Conservation (phyloP, 2,797 vertebrate species). For the Ptychadena robeensis region DNA sequence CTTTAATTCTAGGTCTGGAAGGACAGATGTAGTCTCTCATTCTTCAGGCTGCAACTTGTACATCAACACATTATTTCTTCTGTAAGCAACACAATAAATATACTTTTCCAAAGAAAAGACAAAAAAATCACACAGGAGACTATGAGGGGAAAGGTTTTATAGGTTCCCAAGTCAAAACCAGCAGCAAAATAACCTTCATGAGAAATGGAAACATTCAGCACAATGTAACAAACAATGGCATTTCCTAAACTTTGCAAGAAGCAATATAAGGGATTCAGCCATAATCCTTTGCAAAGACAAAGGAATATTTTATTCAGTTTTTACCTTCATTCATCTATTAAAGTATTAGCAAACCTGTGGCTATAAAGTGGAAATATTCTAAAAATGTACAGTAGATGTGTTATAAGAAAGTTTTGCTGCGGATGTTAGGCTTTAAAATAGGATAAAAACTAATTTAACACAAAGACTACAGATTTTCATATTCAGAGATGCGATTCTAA, state of each 20-base stretch:
- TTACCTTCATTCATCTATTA: no score
- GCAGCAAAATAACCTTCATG: constrained; percentile 1
- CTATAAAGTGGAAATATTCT: not conserved
- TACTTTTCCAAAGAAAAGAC: no score
- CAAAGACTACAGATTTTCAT: not conserved
- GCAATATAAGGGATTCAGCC: not conserved
- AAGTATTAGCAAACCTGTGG: no score
- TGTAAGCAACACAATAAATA: no score
- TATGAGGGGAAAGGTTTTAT: not conserved
- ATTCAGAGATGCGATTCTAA: not conserved
- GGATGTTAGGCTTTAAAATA: not conserved
- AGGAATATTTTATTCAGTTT: no score
- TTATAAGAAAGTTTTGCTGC: not conserved
- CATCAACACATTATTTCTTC: no score
- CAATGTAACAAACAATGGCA: not conserved
- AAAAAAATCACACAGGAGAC: not conserved
- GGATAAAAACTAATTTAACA: not conserved
- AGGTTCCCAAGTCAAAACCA: not conserved
- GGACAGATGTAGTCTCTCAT: no score
- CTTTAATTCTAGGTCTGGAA: no score
- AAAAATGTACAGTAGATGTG: not conserved
- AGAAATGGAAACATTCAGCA: not conserved
- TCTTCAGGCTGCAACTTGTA: no score
- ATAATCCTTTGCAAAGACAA: no score
- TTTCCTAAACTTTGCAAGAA: not conserved